These are phyloP conservation scores for Terrapene triunguis DNA, from an alignment of 2,113 vertebrate species.

Conservation along the genomic window DNA sequence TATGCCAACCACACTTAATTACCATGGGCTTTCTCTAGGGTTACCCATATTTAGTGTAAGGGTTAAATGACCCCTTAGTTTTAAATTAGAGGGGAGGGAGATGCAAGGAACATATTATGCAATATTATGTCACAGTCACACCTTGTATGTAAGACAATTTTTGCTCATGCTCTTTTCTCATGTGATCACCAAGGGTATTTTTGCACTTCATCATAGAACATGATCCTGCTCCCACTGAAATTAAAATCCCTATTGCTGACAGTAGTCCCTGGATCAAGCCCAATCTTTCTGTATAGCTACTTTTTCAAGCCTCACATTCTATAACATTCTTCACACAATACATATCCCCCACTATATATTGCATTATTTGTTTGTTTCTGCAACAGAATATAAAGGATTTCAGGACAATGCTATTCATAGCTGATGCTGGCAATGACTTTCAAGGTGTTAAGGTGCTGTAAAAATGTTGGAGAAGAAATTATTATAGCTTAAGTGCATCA, in stretches of 20 bases:
- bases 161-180: neutral
- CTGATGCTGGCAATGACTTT: conserved; percentile 35
- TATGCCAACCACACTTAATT: accelerated
- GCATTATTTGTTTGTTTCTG: neutral
- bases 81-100: neutral
- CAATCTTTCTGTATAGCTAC: neutral
- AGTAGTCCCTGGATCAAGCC: neutral
- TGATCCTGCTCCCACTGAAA: neutral
- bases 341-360: neutral
- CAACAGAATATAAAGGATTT: neutral
- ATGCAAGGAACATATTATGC: neutral
- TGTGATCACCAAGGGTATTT: neutral
- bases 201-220: neutral
- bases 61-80: neutral
- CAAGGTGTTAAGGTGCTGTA: conserved; percentile 29
- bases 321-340: neutral
- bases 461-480: conserved; percentile 45
- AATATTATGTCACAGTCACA: neutral
- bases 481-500: neutral
- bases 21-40: neutral
- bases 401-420: conserved; percentile 46
- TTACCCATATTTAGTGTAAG: neutral
- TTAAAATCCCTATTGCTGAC: neutral
- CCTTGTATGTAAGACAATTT: neutral
- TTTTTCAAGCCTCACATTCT: neutral